Evolutionary conservation across 2,888 invertebrate genomes (phyloP), one percentile per base, ranked within the genome.

Genomic region (Drosophila helvetica): DNA sequence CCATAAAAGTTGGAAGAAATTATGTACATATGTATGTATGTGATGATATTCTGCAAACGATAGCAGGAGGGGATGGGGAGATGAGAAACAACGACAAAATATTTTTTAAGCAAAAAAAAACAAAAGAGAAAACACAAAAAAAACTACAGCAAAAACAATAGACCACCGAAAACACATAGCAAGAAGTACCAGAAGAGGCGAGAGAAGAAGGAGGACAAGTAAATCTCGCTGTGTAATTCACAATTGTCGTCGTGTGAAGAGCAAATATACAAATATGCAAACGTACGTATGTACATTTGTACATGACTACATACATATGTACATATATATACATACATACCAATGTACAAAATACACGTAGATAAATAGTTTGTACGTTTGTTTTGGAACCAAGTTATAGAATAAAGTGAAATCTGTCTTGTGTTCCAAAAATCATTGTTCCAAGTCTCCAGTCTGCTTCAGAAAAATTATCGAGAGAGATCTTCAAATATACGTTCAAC

Each of bases 231-330:
- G 77, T 79, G 83, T 82, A 79, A 58, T 72, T 68, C 59, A 71
- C 65, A 86, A 71, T 54, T 86, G 77, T 74, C 61, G 61, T 56
- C 81, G 86, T 88, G 81, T 86, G 81, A 82, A 82, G 72, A 65
- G 72, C 68, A 88, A 82, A 80, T 62, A 80, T 18, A 33, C 15
- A 30, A 18, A n/a, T 1, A 51, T n/a, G n/a, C n/a, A n/a, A n/a
- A n/a, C 19, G 15, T 9, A 27, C 3, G 2, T 30, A 62, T 53
- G 74, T 74, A 69, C 18, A 60, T 30, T 63, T 51, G 19, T 12
- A 30, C 12, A 22, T 22, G 4, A 4, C 2, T 25, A 46, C 53
- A 64, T 58, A 63, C 47, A 68, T 48, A 56, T n/a, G 48, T 19
- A 46, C 18, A 55, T 42, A 52, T 22, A 19, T 60, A 43, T 22